Evolutionary conservation across 2,888 invertebrate species (phyloP).

Genomic region (Nebria salina): DNA sequence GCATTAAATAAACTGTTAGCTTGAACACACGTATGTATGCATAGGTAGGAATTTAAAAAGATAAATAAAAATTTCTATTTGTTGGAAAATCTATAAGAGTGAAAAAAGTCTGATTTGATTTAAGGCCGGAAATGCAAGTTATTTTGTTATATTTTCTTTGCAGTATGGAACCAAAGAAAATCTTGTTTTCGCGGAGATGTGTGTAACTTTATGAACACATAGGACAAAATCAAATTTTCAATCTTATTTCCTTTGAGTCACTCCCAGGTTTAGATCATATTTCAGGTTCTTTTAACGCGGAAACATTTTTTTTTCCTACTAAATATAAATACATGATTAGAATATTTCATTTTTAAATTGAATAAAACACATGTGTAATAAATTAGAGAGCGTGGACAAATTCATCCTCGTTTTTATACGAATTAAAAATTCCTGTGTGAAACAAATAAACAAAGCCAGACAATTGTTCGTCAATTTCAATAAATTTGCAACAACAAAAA

Average conservation of each 20-base stretch:
- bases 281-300: background rate
- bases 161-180: background rate
- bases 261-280: background rate
- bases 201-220: slow-evolving; percentile 6
- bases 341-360: background rate
- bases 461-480: slow-evolving; percentile 38
- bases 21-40: too few species aligned
- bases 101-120: background rate
- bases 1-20: too few species aligned
- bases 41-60: background rate
- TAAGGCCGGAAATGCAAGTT: background rate
- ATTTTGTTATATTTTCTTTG: background rate
- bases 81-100: background rate
- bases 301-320: background rate
- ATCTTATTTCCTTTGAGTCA: slow-evolving; percentile 10
- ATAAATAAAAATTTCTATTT: background rate
- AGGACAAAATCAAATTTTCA: slow-evolving; percentile 7
- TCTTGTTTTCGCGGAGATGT: background rate
- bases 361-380: background rate
- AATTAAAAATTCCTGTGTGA: slow-evolving; percentile 34
- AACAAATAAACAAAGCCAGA: slow-evolving; percentile 26
- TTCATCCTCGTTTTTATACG: background rate
- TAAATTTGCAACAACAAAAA: slow-evolving; percentile 21
- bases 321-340: background rate
- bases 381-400: background rate